Base-by-base conservation (phyloP, 2,888 invertebrate species). In the Anodontia alba region DNA sequence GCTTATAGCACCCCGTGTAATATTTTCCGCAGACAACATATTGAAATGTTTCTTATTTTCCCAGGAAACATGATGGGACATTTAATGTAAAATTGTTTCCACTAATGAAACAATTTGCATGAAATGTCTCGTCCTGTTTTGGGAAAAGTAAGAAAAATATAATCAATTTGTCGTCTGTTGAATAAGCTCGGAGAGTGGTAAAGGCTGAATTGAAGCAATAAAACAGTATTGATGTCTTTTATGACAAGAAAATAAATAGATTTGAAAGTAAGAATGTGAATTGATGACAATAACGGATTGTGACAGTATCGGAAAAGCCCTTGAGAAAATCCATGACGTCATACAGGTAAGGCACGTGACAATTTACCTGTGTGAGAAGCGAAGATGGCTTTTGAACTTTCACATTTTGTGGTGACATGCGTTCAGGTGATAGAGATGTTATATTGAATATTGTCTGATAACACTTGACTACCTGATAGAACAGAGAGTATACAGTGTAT, bases 301-400 rank as follows among this genome's bases (percentile, higher is more conserved):
- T 54, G 26, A 42, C 26, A 33, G n/a, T 54, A 36, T 51, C 51
- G 67, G 67, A 43, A 51, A 67, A 75, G 12, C 46, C 75, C 68
- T 46, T 36, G 10, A 62, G 67, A 43, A 42, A 81, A 76, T 66
- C 70, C 67, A 67, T 82, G 82, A 82, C 82, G 82, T 82, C 79
- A 79, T 71, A 23, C 82, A 82, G 82, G 82, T 83, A 83, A 79
- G 36, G 38, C 83, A 79, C 79, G 79, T 79, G 83, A 79, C 74
- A 77, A 71, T 38, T 76, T 73, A 74, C 78, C 76, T 83, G 73
- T 46, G 62, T 17, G 17, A 33, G 62, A 66, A 68, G 57, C 17
- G 3, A 38, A 51, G 46, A 70, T 69, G 57, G 43, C 51, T 75
- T 76, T 72, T 80, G 79, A 75, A 71, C 71, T 75, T 33, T 62